Evolutionary conservation across 1,140 invertebrate genomes (phyloP), one percentile per base, ranked within the genome.

Genomic region (Harlomillsia oculata): DNA sequence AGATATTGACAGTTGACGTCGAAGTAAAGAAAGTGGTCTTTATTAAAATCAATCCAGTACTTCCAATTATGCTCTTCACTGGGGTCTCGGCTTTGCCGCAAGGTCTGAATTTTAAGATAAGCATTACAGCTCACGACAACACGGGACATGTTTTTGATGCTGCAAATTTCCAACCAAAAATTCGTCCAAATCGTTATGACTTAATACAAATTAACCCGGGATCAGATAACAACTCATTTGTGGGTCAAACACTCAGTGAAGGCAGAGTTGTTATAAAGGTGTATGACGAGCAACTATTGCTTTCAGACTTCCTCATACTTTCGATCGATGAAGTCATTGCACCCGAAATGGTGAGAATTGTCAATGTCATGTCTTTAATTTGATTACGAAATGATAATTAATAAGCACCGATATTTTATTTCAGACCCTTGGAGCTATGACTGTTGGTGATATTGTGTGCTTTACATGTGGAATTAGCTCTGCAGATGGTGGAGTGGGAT

Each of bases 91-190:
- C 64, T 18, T 51, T 77, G 11, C 76, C 76, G 23, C 68, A 72
- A 14, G 76, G 75, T 14, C 65, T 70, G n/a, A 67, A 66, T 1
- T 61, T 76, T 13, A 63, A 66, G 2, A 70, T 76, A 18, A 59
- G 65, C 13, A 58, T 75, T 23, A 71, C 65, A 26, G 75, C 70
- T 63, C 74, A 75, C 67, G 75, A 77, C 66, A 70, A 72, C 56
- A 66, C 73, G 26, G 75, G 75, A 30, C 67, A 70, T 37, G 53
- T 59, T 32, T 76, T 77, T 60, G 67, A 72, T 65, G 68, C 71
- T 5, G 71, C 70, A 5, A 72, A 69, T 45, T 67, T 67, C 16
- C 53, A 69, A 44, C 64, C 74, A 21, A 68, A 68, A 21, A 71
- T 69, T 53, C 65, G 71, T 44, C 67, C 71, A 46, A 75, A 69